These are phyloP conservation scores for Panurus biarmicus DNA, from an alignment of 2,113 vertebrate genomes.

Conservation along the genomic window DNA sequence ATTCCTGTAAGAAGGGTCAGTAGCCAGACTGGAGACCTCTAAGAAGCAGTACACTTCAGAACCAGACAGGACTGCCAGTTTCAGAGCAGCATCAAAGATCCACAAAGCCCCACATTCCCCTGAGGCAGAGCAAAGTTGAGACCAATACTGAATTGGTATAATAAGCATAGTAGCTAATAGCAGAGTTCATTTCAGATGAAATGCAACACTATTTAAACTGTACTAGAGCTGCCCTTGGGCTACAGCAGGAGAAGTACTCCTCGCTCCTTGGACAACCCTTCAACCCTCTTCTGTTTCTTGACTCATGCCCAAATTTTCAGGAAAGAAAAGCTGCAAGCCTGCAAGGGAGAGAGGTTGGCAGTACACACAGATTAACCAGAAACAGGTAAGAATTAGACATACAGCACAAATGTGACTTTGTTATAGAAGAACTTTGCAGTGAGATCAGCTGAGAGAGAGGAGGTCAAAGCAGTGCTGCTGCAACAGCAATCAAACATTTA, in stretches of 20 bases:
- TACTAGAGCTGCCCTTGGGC: background rate
- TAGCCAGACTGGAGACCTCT: background rate
- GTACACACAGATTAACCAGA: background rate
- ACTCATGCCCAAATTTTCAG: background rate
- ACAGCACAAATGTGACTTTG: background rate
- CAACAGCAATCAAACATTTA: accelerated
- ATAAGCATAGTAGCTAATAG: background rate
- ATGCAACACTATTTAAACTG: background rate
- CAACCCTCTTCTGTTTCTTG: background rate
- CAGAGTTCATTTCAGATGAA: background rate
- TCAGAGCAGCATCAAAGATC: background rate
- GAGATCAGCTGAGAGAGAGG: background rate
- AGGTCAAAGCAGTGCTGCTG: background rate
- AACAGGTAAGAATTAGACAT: background rate
- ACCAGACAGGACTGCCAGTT: background rate
- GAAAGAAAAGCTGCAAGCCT: background rate
- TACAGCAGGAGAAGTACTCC: background rate
- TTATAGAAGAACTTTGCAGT: background rate
- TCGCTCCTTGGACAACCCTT: background rate
- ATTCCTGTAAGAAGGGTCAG: background rate
- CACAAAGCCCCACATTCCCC: background rate
- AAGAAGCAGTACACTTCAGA: background rate
- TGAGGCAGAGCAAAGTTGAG: background rate
- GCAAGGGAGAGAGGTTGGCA: background rate
- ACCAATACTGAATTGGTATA: background rate